phyloP scores from a whole-genome alignment of 2,888 invertebrate genomes.

The Eupithecia vulgata region DNA sequence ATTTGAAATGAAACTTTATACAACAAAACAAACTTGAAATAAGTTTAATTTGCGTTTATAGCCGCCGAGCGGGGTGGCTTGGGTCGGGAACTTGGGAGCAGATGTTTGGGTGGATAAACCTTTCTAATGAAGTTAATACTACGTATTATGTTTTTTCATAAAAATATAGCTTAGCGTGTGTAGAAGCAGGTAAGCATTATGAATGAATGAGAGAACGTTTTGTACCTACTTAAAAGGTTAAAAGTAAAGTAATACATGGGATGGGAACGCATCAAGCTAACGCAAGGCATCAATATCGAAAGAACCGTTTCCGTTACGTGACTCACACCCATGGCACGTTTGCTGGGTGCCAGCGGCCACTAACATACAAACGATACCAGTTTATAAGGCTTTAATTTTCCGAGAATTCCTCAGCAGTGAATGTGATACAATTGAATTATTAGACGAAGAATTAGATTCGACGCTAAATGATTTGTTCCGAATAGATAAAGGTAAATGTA shows the following conservation, averaged over 20 bases:
- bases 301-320: conserved; percentile 82
- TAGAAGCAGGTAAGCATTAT: conserved; percentile 26
- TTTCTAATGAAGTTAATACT: conserved; percentile 62
- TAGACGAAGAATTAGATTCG: neutral
- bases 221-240: conserved; percentile 37
- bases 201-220: conserved; percentile 28
- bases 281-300: conserved; percentile 72
- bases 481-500: too few species aligned
- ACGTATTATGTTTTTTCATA: conserved; percentile 45
- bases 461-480: neutral
- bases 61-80: conserved; percentile 52
- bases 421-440: conserved; percentile 43
- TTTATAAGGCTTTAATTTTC: conserved; percentile 67
- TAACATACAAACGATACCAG: conserved; percentile 73
- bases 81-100: conserved; percentile 63
- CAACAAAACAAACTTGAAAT: conserved; percentile 64
- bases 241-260: conserved; percentile 62
- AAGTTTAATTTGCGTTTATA: conserved; percentile 69
- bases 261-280: conserved; percentile 69
- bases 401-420: conserved; percentile 54
- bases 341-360: conserved; percentile 68
- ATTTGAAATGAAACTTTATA: conserved; percentile 55
- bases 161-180: conserved; percentile 12
- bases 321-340: conserved; percentile 80
- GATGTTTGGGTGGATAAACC: conserved; percentile 62